Evolutionary conservation across 2,888 invertebrate species (phyloP), one percentile per base, ranked within the genome.

Genomic region (Cerastis leucographa): DNA sequence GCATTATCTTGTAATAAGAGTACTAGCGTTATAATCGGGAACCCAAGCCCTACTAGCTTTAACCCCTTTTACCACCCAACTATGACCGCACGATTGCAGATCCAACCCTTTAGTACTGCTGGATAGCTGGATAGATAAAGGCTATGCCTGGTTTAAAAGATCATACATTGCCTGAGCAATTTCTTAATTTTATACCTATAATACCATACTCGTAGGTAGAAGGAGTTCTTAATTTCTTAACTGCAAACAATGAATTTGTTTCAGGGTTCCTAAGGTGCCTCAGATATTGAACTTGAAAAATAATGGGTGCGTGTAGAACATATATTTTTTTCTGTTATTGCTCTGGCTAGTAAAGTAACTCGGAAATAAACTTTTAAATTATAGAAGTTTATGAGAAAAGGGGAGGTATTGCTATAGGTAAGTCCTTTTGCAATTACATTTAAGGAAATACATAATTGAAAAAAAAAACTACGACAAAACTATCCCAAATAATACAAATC

Each of bases 361-460:
- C 2, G 51, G 29, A 9, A 46, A 11, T 35, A 11, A 44, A n/a
- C 12, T 5, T 22, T 11, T 17, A 1, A 56, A 25, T 25, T 25
- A 2, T 44, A 29, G 7, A 25, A 40, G 42, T 4, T 17, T 40
- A 14, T 25, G 17, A 3, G 9, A 40, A 44, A 9, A 1, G 19
- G 5, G 6, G 0, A 44, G 19, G 1, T 22, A 44, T 17, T 44
- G 8, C 6, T 56, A 40, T 61, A 76, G 76, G 65, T 69, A 77
- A 12, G 78, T 75, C 86, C 74, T 75, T 73, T 73, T 59, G 74
- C 70, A 85, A 82, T 67, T 44, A 56, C 1, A 40, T 65, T 40
- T 14, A 9, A 12, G 0, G 46, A 22, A 0, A 25, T 35, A 61
- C 66, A 51, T 56, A 25, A 59, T 40, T 17, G 29, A 35, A 62